A percentile compares a stretch with the other conserved stretches of the same genome.
phyloP scores from a whole-genome alignment of 37 sponge, comb jelly and placozoan species.

The Ephydatia muelleri region DNA sequence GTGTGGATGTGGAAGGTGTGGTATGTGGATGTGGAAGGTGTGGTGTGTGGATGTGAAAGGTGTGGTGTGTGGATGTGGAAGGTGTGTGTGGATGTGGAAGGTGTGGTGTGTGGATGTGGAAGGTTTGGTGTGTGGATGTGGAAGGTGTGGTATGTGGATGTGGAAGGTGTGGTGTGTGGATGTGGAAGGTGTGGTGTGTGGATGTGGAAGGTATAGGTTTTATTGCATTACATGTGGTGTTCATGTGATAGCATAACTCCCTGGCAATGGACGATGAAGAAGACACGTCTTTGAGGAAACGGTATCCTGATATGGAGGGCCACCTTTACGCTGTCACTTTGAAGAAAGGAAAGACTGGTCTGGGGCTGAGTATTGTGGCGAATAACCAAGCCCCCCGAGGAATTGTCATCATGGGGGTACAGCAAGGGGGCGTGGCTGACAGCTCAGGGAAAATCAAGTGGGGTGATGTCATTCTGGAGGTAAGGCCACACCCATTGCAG shows the following conservation, averaged over 20 bases:
- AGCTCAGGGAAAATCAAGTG: conserved; percentile 45
- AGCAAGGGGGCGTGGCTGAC: conserved; percentile 78
- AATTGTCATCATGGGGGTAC: conserved; percentile 68
- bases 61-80: not conserved
- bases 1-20: not conserved
- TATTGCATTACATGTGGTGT: no score
- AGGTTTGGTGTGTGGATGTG: no score
- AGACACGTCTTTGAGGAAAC: conserved; percentile 33
- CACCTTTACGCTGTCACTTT: conserved; percentile 62
- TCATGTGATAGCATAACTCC: conserved; percentile 72
- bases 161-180: not conserved
- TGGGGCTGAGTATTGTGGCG: conserved; percentile 72
- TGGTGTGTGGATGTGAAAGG: not conserved
- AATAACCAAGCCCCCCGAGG: conserved; percentile 34
- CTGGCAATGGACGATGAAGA: conserved; percentile 63
- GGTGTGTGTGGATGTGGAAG: not conserved
- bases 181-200: not conserved
- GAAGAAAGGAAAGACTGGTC: conserved; percentile 43
- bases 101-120: no score
- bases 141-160: not conserved
- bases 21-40: not conserved
- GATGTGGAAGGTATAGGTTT: no score
- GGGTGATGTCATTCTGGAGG: conserved; percentile 82
- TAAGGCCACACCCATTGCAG: not conserved
- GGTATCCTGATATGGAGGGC: conserved; percentile 68